phyloP scores from a whole-genome alignment of 2,113 vertebrate species.

The Suricata suricatta region DNA sequence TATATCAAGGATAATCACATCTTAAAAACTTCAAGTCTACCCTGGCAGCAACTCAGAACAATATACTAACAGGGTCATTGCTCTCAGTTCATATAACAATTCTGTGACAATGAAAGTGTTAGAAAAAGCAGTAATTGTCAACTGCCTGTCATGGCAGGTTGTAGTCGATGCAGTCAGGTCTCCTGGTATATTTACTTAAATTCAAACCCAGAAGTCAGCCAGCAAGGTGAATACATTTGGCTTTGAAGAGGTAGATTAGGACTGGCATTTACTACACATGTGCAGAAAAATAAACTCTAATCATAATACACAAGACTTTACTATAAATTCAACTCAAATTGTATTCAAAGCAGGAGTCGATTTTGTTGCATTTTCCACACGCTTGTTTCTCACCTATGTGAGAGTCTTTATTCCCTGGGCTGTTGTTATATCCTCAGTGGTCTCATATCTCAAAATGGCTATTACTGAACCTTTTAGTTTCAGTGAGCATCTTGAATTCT shows the following conservation, averaged over 20 bases:
- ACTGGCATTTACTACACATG: not conserved
- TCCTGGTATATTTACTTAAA: not conserved
- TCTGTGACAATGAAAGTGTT: not conserved
- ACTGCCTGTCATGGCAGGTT: not conserved
- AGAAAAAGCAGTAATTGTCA: not conserved
- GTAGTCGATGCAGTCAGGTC: not conserved
- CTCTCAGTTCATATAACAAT: not conserved
- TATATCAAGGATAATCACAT: not conserved
- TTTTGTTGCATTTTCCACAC: not conserved
- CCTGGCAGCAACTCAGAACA: not conserved
- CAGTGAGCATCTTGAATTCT: not conserved
- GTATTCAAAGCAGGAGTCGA: not conserved
- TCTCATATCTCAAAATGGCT: not conserved
- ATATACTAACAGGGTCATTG: not conserved
- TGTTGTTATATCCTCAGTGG: accelerated
- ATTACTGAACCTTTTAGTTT: not conserved
- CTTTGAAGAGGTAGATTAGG: not conserved
- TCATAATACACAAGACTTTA: not conserved
- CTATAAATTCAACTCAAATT: not conserved
- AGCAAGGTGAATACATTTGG: not conserved
- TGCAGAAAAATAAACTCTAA: not conserved
- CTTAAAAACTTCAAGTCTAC: not conserved
- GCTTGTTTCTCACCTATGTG: not conserved
- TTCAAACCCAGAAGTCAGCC: not conserved
- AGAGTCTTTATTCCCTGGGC: not conserved